A percentile compares a stretch with the other conserved stretches of the same genome.
Evolutionary conservation across 2,888 invertebrate species (phyloP).

Genomic region (Heliconius aoede): DNA sequence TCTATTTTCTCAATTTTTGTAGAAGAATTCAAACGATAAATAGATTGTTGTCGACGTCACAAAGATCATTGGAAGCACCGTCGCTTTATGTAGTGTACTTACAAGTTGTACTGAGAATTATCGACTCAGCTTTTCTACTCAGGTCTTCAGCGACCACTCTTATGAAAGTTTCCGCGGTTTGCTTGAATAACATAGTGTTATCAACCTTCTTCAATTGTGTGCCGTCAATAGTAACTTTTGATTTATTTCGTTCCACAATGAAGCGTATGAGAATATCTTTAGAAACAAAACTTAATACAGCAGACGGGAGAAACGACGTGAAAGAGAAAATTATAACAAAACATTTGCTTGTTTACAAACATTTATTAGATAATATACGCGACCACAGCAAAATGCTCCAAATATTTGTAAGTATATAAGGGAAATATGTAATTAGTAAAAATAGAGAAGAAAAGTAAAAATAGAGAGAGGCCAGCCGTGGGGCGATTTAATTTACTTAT

Average conservation of each 20-base stretch:
- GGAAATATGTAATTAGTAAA: too few species aligned
- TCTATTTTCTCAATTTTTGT: not conserved
- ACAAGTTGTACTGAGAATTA: not conserved
- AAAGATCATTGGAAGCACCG: not conserved
- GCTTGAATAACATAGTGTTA: too few species aligned
- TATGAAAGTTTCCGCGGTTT: not conserved
- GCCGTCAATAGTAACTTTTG: not conserved
- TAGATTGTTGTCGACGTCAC: not conserved
- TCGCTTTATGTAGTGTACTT: not conserved
- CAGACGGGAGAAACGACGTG: not conserved
- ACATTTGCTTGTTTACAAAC: slow-evolving; percentile 20
- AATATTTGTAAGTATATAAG: slow-evolving; percentile 2
- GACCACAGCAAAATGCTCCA: not conserved
- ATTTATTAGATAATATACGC: slow-evolving; percentile 14
- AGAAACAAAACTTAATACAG: not conserved
- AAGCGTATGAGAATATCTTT: slow-evolving; percentile 3
- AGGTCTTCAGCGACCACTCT: not conserved
- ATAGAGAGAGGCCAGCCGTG: too few species aligned
- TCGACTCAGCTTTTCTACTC: not conserved
- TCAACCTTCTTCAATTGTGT: not conserved
- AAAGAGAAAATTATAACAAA: not conserved
- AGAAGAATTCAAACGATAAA: slow-evolving; percentile 8
- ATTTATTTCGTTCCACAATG: not conserved
- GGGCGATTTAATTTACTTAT: too few species aligned
- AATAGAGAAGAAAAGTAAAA: too few species aligned